phyloP scores from a whole-genome alignment of 2,797 vertebrate species.

The Enteromius argenteus region DNA sequence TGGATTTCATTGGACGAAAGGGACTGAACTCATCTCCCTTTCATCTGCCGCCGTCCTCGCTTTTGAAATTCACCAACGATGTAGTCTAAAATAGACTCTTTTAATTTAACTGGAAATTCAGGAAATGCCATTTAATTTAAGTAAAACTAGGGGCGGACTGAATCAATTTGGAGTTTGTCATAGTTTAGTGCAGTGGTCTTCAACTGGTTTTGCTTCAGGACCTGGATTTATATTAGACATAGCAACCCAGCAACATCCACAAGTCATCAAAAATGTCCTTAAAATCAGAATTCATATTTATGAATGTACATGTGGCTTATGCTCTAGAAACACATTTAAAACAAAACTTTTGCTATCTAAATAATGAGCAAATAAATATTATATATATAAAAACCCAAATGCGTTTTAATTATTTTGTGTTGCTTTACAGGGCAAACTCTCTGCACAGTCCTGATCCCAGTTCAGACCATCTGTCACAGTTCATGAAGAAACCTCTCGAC shows the following conservation, averaged over 20 bases:
- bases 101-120: slow-evolving; percentile 54
- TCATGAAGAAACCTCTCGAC: neutral
- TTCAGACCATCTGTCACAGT: slow-evolving; percentile 10
- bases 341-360: neutral
- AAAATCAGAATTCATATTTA: neutral
- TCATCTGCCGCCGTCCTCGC: slow-evolving; percentile 58
- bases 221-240: neutral
- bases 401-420: neutral
- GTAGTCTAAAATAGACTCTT: slow-evolving; percentile 58
- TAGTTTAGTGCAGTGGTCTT: neutral
- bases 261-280: neutral
- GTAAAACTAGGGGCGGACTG: neutral
- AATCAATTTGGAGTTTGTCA: too few relatives aligned
- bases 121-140: slow-evolving; percentile 24
- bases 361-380: neutral
- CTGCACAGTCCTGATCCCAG: neutral
- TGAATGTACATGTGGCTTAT: neutral
- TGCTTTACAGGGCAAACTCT: neutral
- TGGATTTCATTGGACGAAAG: slow-evolving; percentile 62
- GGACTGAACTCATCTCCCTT: slow-evolving; percentile 57
- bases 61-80: slow-evolving; percentile 48
- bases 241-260: neutral
- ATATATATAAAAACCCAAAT: neutral
- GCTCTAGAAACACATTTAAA: neutral
- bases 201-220: neutral